Percentiles rank a stretch among this genome's conserved stretches.
phyloP scores from a whole-genome alignment of 2,113 vertebrate genomes.

The Naja naja region DNA sequence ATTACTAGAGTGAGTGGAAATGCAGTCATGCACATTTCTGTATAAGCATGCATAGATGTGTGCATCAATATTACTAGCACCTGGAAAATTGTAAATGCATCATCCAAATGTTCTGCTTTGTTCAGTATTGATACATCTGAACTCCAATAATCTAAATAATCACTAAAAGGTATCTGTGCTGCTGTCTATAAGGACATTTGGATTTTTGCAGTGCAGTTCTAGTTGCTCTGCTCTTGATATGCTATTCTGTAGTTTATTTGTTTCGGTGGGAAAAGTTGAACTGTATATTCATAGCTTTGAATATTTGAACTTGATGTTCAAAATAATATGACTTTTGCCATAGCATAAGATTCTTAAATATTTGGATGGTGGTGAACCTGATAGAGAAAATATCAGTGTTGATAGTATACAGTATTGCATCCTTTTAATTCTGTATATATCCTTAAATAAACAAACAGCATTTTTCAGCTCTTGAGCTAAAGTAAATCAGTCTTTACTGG shows the following conservation, averaged over 20 bases:
- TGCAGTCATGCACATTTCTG: no score
- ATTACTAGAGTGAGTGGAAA: no score
- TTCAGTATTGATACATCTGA: not conserved
- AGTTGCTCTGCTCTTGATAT: not conserved
- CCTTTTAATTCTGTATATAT: not conserved
- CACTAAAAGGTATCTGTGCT: not conserved
- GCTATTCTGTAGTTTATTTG: not conserved
- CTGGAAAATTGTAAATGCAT: not conserved
- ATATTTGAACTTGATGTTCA: not conserved
- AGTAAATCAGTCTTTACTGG: not conserved
- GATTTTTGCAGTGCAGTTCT: not conserved
- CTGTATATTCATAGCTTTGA: not conserved
- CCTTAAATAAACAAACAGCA: not conserved
- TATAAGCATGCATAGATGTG: not conserved
- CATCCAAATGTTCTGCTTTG: not conserved
- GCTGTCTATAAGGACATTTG: not conserved
- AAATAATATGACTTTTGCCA: not conserved
- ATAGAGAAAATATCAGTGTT: not conserved
- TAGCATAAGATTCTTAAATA: not conserved
- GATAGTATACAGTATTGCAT: not conserved
- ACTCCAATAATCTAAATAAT: not conserved
- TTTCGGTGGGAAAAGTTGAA: not conserved
- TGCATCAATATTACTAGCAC: not conserved
- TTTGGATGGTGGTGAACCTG: not conserved
- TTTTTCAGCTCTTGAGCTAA: not conserved